Evolutionary conservation across 2,797 vertebrate genomes (phyloP).

Genomic region (Pseudochromis fuscus): DNA sequence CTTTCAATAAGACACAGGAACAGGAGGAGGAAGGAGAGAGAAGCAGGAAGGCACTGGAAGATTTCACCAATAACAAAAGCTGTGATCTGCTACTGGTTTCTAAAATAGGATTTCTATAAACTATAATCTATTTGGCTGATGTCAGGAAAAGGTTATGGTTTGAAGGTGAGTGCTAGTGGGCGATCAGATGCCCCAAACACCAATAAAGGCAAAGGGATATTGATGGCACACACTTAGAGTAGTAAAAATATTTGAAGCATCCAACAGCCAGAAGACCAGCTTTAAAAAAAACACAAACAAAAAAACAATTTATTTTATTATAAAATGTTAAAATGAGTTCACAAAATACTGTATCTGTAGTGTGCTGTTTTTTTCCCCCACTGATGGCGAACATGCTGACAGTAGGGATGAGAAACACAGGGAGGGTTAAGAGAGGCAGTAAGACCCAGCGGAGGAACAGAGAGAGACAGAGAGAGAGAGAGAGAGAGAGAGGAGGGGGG

Average conservation of each 20-base stretch:
- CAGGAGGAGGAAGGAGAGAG: no score
- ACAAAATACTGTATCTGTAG: background rate
- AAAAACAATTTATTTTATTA: no score
- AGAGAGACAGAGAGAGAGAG: conserved; percentile 40
- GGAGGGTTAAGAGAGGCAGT: conserved; percentile 64
- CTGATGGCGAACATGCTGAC: conserved; percentile 7
- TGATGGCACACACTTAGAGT: background rate
- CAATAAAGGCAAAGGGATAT: background rate
- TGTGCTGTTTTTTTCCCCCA: background rate
- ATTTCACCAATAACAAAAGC: no score
- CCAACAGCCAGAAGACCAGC: no score
- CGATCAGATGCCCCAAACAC: no score
- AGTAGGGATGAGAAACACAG: conserved; percentile 30
- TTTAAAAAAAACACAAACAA: background rate
- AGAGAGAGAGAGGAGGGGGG: conserved; percentile 26
- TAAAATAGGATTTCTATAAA: no score
- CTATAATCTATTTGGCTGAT: no score
- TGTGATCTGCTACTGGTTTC: no score
- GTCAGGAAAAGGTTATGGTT: no score
- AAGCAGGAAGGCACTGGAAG: no score
- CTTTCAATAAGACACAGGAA: no score
- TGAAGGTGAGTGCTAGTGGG: no score
- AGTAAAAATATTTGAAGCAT: background rate
- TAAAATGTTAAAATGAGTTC: background rate
- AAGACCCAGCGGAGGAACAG: conserved; percentile 78